These are phyloP conservation scores for Parambassis ranga DNA, from an alignment of 2,797 vertebrate genomes.

Conservation along the genomic window DNA sequence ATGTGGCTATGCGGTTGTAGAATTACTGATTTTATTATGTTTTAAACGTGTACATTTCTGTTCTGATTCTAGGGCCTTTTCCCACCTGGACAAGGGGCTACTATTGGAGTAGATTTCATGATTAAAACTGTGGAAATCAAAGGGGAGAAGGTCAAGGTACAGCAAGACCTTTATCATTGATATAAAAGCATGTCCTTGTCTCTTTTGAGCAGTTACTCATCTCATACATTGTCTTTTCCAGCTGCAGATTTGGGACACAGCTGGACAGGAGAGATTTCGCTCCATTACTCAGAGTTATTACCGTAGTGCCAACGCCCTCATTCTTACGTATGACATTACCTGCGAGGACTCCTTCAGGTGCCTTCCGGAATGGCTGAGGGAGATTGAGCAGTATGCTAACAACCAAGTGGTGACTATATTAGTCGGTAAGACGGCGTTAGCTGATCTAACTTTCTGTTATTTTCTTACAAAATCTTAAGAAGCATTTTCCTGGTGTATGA, in stretches of 20 bases:
- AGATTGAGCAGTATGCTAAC: conserved; percentile 99
- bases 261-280: conserved; percentile 98
- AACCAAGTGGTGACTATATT: conserved; percentile 98
- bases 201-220: neutral
- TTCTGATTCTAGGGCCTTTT: conserved; percentile 88
- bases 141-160: conserved; percentile 97
- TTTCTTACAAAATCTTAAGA: too few relatives aligned
- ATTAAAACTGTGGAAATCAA: conserved; percentile 99
- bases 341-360: conserved; percentile 99
- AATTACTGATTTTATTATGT: neutral
- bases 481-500: neutral
- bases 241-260: conserved; percentile 99
- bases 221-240: conserved; percentile 55
- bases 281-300: conserved; percentile 99
- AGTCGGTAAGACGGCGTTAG: conserved; percentile 87
- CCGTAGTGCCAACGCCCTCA: conserved; percentile 97
- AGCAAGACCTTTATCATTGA: neutral
- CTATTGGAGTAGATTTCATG: conserved; percentile 99
- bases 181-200: too few relatives aligned
- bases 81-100: conserved; percentile 98
- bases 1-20: neutral
- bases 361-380: conserved; percentile 97
- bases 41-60: neutral
- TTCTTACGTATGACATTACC: conserved; percentile 98
- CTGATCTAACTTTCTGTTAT: too few relatives aligned